Percentiles rank a stretch among this genome's conserved stretches.
Evolutionary conservation across 2,113 vertebrate genomes (phyloP).

Genomic region (Telmatochromis sp.): DNA sequence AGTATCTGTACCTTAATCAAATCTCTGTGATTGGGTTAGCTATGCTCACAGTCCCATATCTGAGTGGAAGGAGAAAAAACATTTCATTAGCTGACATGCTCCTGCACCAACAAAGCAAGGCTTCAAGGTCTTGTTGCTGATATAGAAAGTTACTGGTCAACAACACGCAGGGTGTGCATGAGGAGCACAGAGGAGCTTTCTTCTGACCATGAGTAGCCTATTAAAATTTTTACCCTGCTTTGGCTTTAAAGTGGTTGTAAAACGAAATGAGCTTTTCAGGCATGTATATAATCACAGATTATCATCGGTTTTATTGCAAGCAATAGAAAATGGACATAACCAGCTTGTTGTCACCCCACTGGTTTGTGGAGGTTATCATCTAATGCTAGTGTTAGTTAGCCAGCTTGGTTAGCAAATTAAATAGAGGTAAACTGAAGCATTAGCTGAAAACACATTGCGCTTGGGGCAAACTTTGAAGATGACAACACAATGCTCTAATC

Average conservation of each 20-base stretch:
- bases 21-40: slow-evolving; percentile 43
- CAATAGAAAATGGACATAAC: not conserved
- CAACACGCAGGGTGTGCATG: not conserved
- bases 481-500: not conserved
- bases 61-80: slow-evolving; percentile 29
- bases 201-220: not conserved
- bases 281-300: not conserved
- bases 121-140: not conserved
- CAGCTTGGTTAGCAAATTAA: not conserved
- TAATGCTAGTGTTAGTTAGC: not conserved
- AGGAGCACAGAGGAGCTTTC: not conserved
- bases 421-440: not conserved
- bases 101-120: not conserved
- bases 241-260: not conserved
- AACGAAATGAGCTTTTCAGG: not conserved
- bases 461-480: not conserved
- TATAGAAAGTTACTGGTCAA: not conserved
- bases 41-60: slow-evolving; percentile 16
- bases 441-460: not conserved
- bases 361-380: not conserved
- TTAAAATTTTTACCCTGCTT: not conserved
- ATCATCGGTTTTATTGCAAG: not conserved
- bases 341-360: not conserved
- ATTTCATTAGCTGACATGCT: slow-evolving; percentile 16
- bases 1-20: slow-evolving; percentile 52